Percentiles rank a stretch among this genome's conserved stretches.
phyloP scores from a whole-genome alignment of 1,140 invertebrate species.

The Xylocopa sonorina region DNA sequence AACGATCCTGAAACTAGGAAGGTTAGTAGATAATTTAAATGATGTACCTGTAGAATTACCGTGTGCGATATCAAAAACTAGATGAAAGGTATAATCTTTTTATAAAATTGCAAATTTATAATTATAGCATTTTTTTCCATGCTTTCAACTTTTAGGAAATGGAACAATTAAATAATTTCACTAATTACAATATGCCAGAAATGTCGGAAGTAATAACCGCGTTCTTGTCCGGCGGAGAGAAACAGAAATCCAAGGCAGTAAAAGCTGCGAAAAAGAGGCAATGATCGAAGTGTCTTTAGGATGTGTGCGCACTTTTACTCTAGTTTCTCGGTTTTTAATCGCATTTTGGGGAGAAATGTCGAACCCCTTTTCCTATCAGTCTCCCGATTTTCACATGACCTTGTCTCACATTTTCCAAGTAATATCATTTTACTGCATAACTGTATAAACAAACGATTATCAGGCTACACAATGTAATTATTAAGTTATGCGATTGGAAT shows the following conservation, averaged over 20 bases:
- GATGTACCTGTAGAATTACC: slow-evolving; percentile 14
- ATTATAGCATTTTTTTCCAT: slow-evolving; percentile 11
- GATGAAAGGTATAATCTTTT: too few species aligned
- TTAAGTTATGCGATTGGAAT: slow-evolving; percentile 3
- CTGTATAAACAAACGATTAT: not conserved
- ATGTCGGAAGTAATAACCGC: slow-evolving; percentile 95
- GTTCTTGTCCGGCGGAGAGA: slow-evolving; percentile 87
- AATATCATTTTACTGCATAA: not conserved
- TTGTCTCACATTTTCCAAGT: too few species aligned
- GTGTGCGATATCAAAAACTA: not conserved
- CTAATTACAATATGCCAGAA: slow-evolving; percentile 94
- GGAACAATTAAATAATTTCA: slow-evolving; percentile 92
- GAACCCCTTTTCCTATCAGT: not conserved
- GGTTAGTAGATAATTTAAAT: slow-evolving; percentile 73
- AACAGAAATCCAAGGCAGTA: slow-evolving; percentile 84
- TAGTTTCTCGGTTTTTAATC: slow-evolving; percentile 51
- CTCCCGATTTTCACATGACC: not conserved
- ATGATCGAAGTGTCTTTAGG: slow-evolving; percentile 42
- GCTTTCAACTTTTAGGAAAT: slow-evolving; percentile 91
- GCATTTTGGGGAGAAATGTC: not conserved
- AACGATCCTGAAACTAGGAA: slow-evolving; percentile 97
- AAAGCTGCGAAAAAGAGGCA: slow-evolving; percentile 87
- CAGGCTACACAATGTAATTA: not conserved
- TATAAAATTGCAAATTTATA: slow-evolving; percentile 6
- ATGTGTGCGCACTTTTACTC: slow-evolving; percentile 48